Percentiles rank a stretch among this genome's conserved stretches.
Conservation (phyloP, 2,888 invertebrate species). For the Micoletzkya japonica region DNA sequence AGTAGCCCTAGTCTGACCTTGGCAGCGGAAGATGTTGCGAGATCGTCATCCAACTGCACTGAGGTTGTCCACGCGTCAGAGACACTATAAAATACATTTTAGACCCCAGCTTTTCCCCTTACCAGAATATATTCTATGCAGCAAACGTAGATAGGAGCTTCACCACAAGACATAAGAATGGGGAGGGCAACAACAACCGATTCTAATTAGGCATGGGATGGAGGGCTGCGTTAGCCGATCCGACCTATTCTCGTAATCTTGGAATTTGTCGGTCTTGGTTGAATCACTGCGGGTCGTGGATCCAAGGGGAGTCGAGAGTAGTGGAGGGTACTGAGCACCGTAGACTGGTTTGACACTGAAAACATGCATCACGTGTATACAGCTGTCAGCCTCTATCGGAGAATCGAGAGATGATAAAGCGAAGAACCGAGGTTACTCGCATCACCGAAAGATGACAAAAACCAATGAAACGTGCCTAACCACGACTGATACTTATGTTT, state of each 20-base stretch:
- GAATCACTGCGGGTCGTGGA: conserved; percentile 1
- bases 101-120: not conserved
- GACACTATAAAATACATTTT: conserved; percentile 48
- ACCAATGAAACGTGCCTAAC: too few relatives aligned
- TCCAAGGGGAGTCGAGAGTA: conserved; percentile 1
- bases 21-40: conserved; percentile 55
- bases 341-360: conserved; percentile 60
- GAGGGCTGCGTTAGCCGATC: too few relatives aligned
- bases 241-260: conserved; percentile 61
- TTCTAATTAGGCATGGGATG: too few relatives aligned
- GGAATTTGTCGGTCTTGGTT: conserved; percentile 49
- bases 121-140: not conserved
- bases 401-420: too few relatives aligned
- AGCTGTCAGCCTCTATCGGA: not conserved
- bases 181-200: too few relatives aligned
- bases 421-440: too few relatives aligned
- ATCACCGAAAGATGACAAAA: too few relatives aligned
- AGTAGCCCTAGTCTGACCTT: conserved; percentile 44
- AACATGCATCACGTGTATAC: not conserved
- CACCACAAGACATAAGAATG: not conserved
- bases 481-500: too few relatives aligned
- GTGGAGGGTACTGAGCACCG: conserved; percentile 62
- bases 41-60: conserved; percentile 52
- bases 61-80: conserved; percentile 62
- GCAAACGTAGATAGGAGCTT: not conserved